A percentile compares a stretch with the other conserved stretches of the same genome.
Evolutionary conservation across 2,888 invertebrate genomes (phyloP).

Genomic region (Luperina nickerlii): DNA sequence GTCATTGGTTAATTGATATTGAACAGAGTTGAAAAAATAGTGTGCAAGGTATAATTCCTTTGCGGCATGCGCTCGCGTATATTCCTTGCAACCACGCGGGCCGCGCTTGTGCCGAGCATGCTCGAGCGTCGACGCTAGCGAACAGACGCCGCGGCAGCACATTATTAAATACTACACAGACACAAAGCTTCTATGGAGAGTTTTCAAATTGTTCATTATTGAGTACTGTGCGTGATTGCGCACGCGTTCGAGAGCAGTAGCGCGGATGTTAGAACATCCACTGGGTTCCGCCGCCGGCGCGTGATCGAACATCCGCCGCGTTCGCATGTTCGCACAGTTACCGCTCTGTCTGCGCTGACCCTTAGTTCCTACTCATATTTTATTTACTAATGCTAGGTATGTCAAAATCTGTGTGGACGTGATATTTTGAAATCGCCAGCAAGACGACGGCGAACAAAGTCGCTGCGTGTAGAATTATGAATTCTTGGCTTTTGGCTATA

Average conservation of each 20-base stretch:
- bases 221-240: not conserved
- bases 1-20: not conserved
- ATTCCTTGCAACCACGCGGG: not conserved
- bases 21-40: not conserved
- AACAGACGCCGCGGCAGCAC: not conserved
- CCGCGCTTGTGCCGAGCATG: not conserved
- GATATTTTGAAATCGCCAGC: slow-evolving; percentile 1
- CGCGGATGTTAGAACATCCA: not conserved
- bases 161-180: not conserved
- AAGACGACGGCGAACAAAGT: not conserved
- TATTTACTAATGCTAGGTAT: not conserved
- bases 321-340: not conserved
- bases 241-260: not conserved
- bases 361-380: not conserved
- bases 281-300: not conserved
- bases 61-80: not conserved
- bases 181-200: not conserved
- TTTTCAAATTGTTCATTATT: not conserved
- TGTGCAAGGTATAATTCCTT: not conserved
- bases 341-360: not conserved
- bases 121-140: not conserved
- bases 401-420: not conserved
- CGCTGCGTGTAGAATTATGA: not conserved
- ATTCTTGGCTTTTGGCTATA: not conserved
- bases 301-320: not conserved